Evolutionary conservation across 2,113 vertebrate genomes (phyloP).

Genomic region (Myrmecophaga tridactyla): DNA sequence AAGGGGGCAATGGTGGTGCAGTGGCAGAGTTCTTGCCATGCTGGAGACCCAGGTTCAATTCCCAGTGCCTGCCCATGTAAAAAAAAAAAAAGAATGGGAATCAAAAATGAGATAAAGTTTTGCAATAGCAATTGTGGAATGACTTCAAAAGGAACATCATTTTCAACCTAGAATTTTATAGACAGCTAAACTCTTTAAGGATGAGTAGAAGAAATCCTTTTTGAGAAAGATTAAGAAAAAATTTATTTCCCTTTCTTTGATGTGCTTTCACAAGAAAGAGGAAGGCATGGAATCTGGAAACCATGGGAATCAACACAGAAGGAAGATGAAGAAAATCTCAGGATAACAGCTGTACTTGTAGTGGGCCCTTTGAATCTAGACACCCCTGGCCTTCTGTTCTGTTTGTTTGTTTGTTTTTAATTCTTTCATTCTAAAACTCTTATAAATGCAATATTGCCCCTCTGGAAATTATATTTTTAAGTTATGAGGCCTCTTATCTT

Average conservation of each 20-base stretch:
- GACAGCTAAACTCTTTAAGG: neutral
- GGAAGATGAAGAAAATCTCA: neutral
- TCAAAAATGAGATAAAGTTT: neutral
- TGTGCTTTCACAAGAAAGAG: neutral
- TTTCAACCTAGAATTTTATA: slow-evolving; percentile 27
- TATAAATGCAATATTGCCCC: neutral
- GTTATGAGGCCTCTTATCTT: neutral
- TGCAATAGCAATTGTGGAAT: neutral
- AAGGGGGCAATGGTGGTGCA: too few relatives aligned
- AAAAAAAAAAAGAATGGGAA: neutral
- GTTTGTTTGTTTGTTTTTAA: neutral
- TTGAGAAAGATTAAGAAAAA: neutral
- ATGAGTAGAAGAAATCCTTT: neutral
- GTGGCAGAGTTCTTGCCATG: too few relatives aligned
- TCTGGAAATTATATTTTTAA: neutral
- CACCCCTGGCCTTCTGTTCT: neutral
- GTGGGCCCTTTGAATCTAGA: neutral
- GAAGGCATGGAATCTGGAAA: neutral
- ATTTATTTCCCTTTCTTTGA: neutral
- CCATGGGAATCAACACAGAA: fast-evolving
- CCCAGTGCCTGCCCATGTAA: too few relatives aligned
- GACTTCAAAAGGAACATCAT: neutral
- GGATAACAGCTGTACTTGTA: fast-evolving
- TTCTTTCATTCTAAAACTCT: neutral
- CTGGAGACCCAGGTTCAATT: too few relatives aligned